These are phyloP conservation scores for Chelonus insularis DNA, from an alignment of 1,140 invertebrate species.

Conservation along the genomic window DNA sequence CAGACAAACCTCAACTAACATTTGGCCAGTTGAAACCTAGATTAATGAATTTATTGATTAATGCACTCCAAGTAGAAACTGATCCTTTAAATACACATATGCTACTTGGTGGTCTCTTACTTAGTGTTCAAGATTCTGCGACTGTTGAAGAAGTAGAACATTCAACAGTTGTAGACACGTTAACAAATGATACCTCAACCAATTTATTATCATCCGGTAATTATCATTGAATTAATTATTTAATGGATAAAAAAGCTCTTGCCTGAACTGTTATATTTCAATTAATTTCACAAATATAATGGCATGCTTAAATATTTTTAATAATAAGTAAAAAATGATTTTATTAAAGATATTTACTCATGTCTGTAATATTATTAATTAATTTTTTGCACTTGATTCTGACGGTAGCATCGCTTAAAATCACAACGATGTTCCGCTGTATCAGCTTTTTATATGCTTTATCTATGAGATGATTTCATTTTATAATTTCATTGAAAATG, in stretches of 20 bases:
- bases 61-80: slow-evolving; percentile 82
- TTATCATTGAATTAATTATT: slow-evolving; percentile 17
- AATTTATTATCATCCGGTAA: slow-evolving; percentile 76
- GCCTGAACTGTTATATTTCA: too few relatives aligned
- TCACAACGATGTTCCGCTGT: not conserved
- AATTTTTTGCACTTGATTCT: not conserved
- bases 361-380: too few relatives aligned
- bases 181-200: slow-evolving; percentile 63
- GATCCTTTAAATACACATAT: slow-evolving; percentile 90
- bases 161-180: slow-evolving; percentile 61
- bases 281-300: too few relatives aligned
- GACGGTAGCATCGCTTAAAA: not conserved
- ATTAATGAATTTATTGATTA: slow-evolving; percentile 83
- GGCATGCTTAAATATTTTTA: too few relatives aligned
- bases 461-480: slow-evolving; percentile 31
- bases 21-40: slow-evolving; percentile 81
- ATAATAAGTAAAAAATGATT: too few relatives aligned
- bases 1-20: slow-evolving; percentile 61
- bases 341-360: too few relatives aligned
- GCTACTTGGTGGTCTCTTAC: slow-evolving; percentile 78
- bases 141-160: slow-evolving; percentile 74
- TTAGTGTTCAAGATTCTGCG: slow-evolving; percentile 82
- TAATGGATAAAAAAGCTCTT: not conserved
- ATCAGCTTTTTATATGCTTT: slow-evolving; percentile 1
- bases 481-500: slow-evolving; percentile 38